These are phyloP conservation scores for Chauna torquata DNA, from an alignment of 2,113 vertebrate species.

Conservation along the genomic window DNA sequence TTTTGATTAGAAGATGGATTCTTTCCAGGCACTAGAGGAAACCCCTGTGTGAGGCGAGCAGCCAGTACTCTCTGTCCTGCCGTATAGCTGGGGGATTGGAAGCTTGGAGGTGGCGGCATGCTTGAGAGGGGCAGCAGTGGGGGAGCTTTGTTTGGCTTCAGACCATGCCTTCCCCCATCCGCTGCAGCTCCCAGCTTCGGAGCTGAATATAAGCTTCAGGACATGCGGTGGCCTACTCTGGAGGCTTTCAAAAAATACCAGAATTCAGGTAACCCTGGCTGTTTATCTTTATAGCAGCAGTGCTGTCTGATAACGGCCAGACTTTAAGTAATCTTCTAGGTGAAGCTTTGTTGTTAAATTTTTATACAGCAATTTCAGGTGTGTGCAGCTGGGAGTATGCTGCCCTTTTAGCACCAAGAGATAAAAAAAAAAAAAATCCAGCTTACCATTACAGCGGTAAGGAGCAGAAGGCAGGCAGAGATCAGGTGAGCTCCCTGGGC, in stretches of 20 bases:
- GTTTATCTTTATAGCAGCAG: not conserved
- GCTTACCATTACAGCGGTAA: not conserved
- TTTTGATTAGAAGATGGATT: not conserved
- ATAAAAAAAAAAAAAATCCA: not conserved
- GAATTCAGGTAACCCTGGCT: not conserved
- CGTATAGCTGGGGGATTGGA: not conserved
- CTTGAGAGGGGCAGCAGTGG: not conserved
- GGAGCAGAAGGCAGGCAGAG: not conserved
- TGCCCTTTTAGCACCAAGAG: not conserved
- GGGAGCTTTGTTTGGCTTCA: not conserved
- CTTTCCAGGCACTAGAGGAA: not conserved
- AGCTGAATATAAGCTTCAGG: not conserved
- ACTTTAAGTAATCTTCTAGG: not conserved
- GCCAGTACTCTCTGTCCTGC: not conserved
- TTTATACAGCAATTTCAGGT: not conserved
- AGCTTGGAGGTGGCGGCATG: not conserved
- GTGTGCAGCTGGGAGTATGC: not conserved
- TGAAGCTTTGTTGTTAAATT: not conserved
- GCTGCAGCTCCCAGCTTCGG: not conserved
- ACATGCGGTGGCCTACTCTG: not conserved
- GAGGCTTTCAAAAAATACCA: not conserved
- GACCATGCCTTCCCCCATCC: not conserved
- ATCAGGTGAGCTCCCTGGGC: not conserved
- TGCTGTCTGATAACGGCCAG: not conserved
- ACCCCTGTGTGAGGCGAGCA: not conserved